Conservation (phyloP, 1,140 invertebrate species). For the Drusus annulatus region DNA sequence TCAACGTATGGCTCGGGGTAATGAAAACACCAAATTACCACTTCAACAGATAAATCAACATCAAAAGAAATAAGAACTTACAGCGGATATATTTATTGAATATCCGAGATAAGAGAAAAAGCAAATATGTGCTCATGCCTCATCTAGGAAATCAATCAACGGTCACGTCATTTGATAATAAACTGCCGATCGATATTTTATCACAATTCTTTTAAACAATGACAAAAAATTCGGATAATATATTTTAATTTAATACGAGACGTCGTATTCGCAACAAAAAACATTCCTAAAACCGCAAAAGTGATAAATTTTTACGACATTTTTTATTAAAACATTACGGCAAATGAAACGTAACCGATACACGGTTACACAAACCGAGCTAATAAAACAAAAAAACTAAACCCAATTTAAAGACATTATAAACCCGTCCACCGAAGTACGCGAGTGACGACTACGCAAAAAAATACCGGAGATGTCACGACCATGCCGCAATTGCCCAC, state of each 20-base stretch:
- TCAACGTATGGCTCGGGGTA: background rate
- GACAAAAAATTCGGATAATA: too few species aligned
- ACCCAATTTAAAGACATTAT: conserved; percentile 15
- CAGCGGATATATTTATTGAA: conserved; percentile 3
- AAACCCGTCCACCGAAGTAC: background rate
- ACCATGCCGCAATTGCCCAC: conserved; percentile 30
- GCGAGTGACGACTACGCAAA: conserved; percentile 4
- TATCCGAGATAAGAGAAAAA: conserved; percentile 9
- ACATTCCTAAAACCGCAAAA: background rate
- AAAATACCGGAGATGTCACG: conserved; percentile 36
- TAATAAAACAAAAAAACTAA: conserved; percentile 26
- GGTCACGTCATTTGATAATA: background rate
- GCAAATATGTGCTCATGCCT: background rate
- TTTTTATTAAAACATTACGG: conserved; percentile 14
- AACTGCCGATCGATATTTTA: background rate
- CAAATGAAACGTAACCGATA: conserved; percentile 20
- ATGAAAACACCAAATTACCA: conserved; percentile 30
- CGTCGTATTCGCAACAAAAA: background rate
- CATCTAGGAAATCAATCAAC: background rate
- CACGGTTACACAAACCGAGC: background rate
- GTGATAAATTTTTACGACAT: background rate
- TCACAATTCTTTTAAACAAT: background rate
- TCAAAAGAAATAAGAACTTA: conserved; percentile 6
- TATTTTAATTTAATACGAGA: too few species aligned
- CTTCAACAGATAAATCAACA: conserved; percentile 28